phyloP scores from a whole-genome alignment of 2,888 invertebrate genomes.

The Diaperis boleti region DNA sequence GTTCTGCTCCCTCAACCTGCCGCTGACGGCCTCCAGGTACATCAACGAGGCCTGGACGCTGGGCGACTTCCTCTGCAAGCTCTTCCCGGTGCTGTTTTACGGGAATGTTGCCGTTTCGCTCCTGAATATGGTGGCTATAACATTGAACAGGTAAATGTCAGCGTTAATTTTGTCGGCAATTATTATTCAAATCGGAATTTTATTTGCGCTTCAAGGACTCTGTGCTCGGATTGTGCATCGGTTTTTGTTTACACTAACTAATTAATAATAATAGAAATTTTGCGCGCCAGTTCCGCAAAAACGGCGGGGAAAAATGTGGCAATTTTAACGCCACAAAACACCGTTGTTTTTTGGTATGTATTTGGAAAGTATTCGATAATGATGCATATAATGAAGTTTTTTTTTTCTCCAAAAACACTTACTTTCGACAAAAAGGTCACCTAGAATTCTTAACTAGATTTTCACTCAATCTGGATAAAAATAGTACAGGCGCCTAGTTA shows the following conservation, averaged over 20 bases:
- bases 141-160: slow-evolving; percentile 80
- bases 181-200: slow-evolving; percentile 26
- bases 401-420: too few relatives aligned
- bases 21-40: slow-evolving; percentile 85
- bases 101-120: slow-evolving; percentile 90
- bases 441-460: too few relatives aligned
- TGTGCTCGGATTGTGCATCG: slow-evolving; percentile 18
- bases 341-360: too few relatives aligned
- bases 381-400: too few relatives aligned
- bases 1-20: slow-evolving; percentile 87
- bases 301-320: too few relatives aligned
- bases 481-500: too few relatives aligned
- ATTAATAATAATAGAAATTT: slow-evolving; percentile 14
- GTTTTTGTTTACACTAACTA: slow-evolving; percentile 23
- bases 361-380: too few relatives aligned
- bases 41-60: slow-evolving; percentile 85
- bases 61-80: slow-evolving; percentile 81
- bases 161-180: slow-evolving; percentile 23
- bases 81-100: slow-evolving; percentile 91
- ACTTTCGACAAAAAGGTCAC: too few relatives aligned
- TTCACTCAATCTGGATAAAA: too few relatives aligned
- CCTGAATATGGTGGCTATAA: slow-evolving; percentile 90
- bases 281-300: too few relatives aligned
- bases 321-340: too few relatives aligned
- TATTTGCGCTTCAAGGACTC: slow-evolving; percentile 25